Evolutionary conservation across 2,797 vertebrate genomes (phyloP).

Genomic region (Sardinella longiceps): DNA sequence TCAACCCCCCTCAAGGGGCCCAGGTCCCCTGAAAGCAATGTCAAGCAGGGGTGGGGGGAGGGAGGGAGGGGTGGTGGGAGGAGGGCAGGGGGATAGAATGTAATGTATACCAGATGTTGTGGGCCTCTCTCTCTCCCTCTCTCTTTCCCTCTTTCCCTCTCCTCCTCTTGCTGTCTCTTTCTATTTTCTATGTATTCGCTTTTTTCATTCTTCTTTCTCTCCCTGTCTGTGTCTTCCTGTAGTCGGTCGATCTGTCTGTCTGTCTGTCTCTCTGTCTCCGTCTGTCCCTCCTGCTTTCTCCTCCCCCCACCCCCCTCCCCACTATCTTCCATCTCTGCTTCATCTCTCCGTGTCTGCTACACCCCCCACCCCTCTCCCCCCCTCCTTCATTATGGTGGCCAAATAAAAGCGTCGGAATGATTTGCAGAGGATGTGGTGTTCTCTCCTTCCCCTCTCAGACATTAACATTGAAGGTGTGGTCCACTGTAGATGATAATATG

Average conservation of each 20-base stretch:
- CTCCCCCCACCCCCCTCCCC: background rate
- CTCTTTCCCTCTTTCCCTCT: slow-evolving; percentile 39
- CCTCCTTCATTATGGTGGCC: slow-evolving; percentile 20
- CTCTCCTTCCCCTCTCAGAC: slow-evolving; percentile 23
- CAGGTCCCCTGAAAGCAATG: slow-evolving; percentile 27
- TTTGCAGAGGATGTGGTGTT: slow-evolving; percentile 24
- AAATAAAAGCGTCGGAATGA: slow-evolving; percentile 27
- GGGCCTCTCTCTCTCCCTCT: slow-evolving; percentile 35
- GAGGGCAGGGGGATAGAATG: slow-evolving; percentile 33
- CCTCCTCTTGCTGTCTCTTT: slow-evolving; percentile 1
- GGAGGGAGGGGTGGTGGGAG: background rate
- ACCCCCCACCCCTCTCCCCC: background rate
- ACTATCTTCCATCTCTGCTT: slow-evolving; percentile 17
- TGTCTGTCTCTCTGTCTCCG: background rate
- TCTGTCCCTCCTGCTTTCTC: background rate
- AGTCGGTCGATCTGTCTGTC: background rate
- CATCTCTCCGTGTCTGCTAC: slow-evolving; percentile 20
- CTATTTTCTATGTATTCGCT: background rate
- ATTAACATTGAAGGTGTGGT: slow-evolving; percentile 26
- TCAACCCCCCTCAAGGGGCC: slow-evolving; percentile 26
- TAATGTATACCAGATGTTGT: slow-evolving; percentile 57
- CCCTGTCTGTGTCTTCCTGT: background rate
- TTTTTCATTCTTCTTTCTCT: background rate
- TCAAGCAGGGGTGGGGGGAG: slow-evolving; percentile 10
- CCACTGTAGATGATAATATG: slow-evolving; percentile 10